Base-by-base conservation (phyloP, 1,140 invertebrate genomes). In the Thaumetopoea pityocampa region DNA sequence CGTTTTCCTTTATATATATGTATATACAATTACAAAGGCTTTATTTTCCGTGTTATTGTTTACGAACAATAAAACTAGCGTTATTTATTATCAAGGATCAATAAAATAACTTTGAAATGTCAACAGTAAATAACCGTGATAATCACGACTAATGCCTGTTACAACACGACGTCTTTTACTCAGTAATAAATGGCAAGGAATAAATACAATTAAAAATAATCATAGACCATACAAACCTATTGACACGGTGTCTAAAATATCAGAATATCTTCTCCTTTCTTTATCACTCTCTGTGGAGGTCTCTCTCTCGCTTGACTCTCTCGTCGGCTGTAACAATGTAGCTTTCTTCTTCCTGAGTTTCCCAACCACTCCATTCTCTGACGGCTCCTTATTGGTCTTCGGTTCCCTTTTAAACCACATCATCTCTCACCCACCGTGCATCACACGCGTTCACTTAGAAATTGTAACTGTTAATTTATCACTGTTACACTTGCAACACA, bases 331-430 rank as follows among this genome's bases (percentile, higher is more conserved):
- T 12, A 79, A 44, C 0, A 72, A 50, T 0, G 52, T 45, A 5
- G 67, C 59, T 32, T 81, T 81, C 52, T 78, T 81, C 51, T 64
- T 70, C 40, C 72, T 69, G 26, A 81, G 24, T 16, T 73, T 78
- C 3, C 63, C 63, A n/a, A 70, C 67, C 9, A 69, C 61, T 7
- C 71, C 71, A 42, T 79, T 70, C 12, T 68, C 72, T 10, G 56
- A 33, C 29, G 76, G 79, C 15, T 77, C 78, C 14, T 56, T 46
- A 32, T 67, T 60, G 52, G 56, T 44, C 41, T 84, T 84, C 11
- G 76, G 59, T 37, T 83, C 79, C 46, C 79, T 48, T 42, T 80
- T 84, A 27, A 81, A 81, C 79, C 79, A 83, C 79, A 84, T 84
- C 74, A 79, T 83, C 35, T 61, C 59, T 41, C n/a, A n/a, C 37